Evolutionary conservation across 1,140 invertebrate genomes (phyloP), one percentile per base, ranked within the genome.

Genomic region (Penaeus vannamei): DNA sequence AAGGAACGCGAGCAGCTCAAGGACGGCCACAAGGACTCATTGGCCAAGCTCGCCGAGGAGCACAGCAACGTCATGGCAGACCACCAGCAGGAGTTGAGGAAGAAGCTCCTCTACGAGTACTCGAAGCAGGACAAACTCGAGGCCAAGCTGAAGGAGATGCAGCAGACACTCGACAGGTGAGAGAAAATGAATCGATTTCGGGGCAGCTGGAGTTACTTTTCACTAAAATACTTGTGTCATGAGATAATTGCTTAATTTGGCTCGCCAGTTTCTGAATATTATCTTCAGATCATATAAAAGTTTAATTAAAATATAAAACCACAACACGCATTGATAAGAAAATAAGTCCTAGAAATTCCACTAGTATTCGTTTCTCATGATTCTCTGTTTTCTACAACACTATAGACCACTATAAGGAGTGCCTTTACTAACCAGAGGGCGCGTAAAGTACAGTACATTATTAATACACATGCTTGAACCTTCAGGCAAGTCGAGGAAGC

Each of bases 41-140:
- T 89, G 69, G 69, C 69, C 23, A 26, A 64, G 82, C 29, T 89
- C 69, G 84, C 59, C 2, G 72, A 77, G 2, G 82, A 79, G 32
- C 86, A 91, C 86, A 76, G 72, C 82, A 77, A 64, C 14, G 86
- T 83, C 42, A 32, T 89, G 23, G 83, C 84, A 5, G 66, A 82
- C 23, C 90, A 89, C 86, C 90, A 87, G 77, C 83, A 86, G 87
- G 90, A 91, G 79, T 79, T 89, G 10, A 81, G 87, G 46, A 79
- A 91, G 84, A 91, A 91, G 84, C 90, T 91, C 19, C 87, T 91
- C 26, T 91, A 89, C 90, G 90, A 91, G 46, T 91, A 91, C 84
- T 91, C 90, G 42, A 91, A 91, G 79, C 90, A 91, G 53, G 90
- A 91, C 66, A 91, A 91, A 62, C 90, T 91, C 59, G 86, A 91